Percentiles rank a stretch among this genome's conserved stretches.
phyloP scores from a whole-genome alignment of 2,797 vertebrate species.

The Pangasius sanitwongsei region DNA sequence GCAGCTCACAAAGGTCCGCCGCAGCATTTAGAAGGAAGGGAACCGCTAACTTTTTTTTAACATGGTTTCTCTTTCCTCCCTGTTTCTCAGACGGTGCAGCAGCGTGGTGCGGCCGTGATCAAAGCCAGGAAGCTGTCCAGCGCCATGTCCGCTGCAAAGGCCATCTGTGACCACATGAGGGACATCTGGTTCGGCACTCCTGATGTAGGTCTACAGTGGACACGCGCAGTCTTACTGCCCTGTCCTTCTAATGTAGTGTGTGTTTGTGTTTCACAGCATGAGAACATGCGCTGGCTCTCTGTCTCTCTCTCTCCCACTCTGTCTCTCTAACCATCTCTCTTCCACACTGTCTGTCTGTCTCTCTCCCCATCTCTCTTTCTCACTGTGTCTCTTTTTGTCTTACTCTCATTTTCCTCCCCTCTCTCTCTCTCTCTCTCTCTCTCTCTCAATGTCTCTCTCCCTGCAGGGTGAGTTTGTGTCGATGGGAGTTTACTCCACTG shows the following conservation, averaged over 20 bases:
- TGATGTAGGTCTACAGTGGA: conserved; percentile 73
- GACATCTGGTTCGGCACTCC: conserved; percentile 94
- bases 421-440: not conserved
- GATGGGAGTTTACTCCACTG: conserved; percentile 92
- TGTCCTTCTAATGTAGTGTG: not conserved
- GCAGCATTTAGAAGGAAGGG: not conserved
- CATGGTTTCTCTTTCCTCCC: not conserved
- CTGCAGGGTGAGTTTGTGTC: conserved; percentile 90
- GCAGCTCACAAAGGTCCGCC: not conserved
- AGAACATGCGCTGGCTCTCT: not conserved
- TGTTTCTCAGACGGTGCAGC: conserved; percentile 86
- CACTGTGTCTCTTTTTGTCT: not conserved
- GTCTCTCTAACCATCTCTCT: not conserved
- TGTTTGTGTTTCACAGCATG: not conserved
- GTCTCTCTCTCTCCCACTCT: not conserved
- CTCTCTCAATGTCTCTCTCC: not conserved
- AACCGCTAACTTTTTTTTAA: not conserved
- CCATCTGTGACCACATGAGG: conserved; percentile 94
- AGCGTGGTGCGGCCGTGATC: conserved; percentile 91
- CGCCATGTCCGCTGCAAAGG: conserved; percentile 97
- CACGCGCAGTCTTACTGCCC: not conserved
- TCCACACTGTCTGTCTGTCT: not conserved
- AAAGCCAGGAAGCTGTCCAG: conserved; percentile 96
- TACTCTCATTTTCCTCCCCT: not conserved
- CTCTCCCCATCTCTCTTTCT: not conserved